A percentile compares a stretch with the other conserved stretches of the same genome.
Evolutionary conservation across 2,888 invertebrate genomes (phyloP).

Genomic region (Myathropa florea): DNA sequence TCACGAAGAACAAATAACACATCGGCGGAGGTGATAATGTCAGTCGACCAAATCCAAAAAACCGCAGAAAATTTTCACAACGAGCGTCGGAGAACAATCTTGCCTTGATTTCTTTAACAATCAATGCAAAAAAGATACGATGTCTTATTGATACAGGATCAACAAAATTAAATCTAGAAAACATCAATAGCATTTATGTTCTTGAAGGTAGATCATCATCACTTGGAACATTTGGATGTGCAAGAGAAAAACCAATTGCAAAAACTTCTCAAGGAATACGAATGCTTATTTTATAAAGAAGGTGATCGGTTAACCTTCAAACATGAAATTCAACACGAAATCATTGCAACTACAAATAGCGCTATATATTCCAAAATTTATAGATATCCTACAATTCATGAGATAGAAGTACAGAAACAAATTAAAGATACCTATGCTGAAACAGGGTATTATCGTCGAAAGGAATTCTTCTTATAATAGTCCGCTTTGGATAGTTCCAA

Average conservation of each 20-base stretch:
- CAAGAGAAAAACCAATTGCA: not conserved
- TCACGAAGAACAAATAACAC: not conserved
- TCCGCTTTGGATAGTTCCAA: slow-evolving; percentile 73
- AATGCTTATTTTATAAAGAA: not conserved
- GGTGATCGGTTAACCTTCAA: not conserved
- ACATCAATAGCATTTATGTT: not conserved
- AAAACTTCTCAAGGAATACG: not conserved
- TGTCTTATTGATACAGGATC: not conserved
- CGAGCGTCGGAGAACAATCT: slow-evolving; percentile 1
- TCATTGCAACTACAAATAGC: not conserved
- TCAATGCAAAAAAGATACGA: not conserved
- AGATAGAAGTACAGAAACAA: not conserved
- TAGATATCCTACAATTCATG: not conserved
- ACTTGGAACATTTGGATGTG: not conserved
- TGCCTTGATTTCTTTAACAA: not conserved
- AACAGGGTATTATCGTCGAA: slow-evolving; percentile 71
- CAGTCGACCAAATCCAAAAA: not conserved
- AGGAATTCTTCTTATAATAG: slow-evolving; percentile 47
- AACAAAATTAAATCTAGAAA: not conserved
- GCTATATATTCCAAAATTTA: not conserved
- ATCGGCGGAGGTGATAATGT: slow-evolving; percentile 7
- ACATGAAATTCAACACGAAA: not conserved
- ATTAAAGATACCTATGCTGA: no score
- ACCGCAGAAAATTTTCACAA: not conserved
- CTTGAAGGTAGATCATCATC: not conserved